These are phyloP conservation scores for Cheilosia scutellata DNA, from an alignment of 2,888 invertebrate species.

Conservation along the genomic window DNA sequence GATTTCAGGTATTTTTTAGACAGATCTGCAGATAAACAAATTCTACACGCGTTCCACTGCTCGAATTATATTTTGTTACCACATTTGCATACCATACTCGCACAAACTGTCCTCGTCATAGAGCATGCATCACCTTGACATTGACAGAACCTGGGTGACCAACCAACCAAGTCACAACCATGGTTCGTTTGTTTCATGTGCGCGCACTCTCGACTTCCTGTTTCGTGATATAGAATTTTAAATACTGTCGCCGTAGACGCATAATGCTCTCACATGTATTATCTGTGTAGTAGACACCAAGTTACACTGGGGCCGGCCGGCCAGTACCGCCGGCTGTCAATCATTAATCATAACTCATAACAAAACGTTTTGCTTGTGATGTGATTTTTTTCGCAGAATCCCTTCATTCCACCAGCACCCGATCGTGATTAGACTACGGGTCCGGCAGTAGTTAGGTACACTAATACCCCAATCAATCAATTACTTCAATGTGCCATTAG, in stretches of 20 bases:
- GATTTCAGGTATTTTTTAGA: conserved; percentile 32
- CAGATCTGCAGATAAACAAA: conserved; percentile 22
- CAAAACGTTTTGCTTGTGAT: conserved; percentile 2
- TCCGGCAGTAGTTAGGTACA: conserved; percentile 34
- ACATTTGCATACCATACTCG: conserved; percentile 51
- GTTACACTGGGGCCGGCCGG: conserved; percentile 33
- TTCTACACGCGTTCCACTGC: conserved; percentile 59
- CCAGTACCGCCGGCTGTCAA: conserved; percentile 32
- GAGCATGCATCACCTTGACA: conserved; percentile 69
- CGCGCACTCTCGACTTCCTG: conserved; percentile 58
- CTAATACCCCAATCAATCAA: conserved; percentile 73
- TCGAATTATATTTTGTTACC: conserved; percentile 49
- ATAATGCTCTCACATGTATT: conserved; percentile 15
- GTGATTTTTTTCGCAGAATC: conserved; percentile 32
- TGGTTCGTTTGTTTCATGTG: conserved; percentile 36
- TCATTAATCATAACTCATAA: conserved; percentile 55
- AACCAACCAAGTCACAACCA: conserved; percentile 62
- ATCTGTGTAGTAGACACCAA: conserved; percentile 56
- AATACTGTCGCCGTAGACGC: conserved; percentile 3
- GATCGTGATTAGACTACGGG: conserved; percentile 68
- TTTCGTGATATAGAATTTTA: conserved; percentile 62
- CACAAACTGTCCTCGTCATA: conserved; percentile 34
- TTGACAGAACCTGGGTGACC: conserved; percentile 73
- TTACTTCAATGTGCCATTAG: conserved; percentile 71
- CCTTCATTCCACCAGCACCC: conserved; percentile 5